Evolutionary conservation across 2,888 invertebrate genomes (phyloP).

Genomic region (Caenorhabditis macrosperma): DNA sequence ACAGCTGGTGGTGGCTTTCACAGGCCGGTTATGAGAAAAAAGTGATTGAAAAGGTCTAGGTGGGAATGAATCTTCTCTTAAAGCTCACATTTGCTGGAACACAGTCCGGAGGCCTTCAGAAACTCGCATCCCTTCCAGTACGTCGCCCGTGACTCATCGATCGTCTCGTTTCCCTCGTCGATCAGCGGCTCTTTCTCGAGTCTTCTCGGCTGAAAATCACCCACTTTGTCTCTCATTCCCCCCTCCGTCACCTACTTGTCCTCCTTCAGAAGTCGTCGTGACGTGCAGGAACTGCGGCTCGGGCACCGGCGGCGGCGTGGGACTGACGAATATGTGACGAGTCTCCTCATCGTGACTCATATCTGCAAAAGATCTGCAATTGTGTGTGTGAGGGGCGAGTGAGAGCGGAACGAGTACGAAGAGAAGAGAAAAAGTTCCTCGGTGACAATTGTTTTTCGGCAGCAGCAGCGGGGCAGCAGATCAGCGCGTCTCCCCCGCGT

Average conservation of each 20-base stretch:
- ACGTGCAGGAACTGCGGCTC: neutral
- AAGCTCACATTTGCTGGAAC: slow-evolving; percentile 54
- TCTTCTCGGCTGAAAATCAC: slow-evolving; percentile 21
- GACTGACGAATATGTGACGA: slow-evolving; percentile 34
- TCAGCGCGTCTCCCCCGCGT: neutral
- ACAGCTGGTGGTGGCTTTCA: too few relatives aligned
- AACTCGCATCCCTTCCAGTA: slow-evolving; percentile 60
- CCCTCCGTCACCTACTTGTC: too few relatives aligned
- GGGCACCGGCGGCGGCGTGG: slow-evolving; percentile 4
- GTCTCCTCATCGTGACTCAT: slow-evolving; percentile 34
- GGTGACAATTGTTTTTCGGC: slow-evolving; percentile 10
- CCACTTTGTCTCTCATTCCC: neutral
- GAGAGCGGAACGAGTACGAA: neutral
- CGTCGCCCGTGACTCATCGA: slow-evolving; percentile 33
- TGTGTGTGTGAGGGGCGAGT: neutral
- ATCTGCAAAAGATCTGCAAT: slow-evolving; percentile 14
- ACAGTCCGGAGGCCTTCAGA: slow-evolving; percentile 46
- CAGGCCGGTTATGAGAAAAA: neutral
- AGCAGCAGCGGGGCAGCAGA: too few relatives aligned
- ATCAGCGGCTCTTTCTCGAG: slow-evolving; percentile 57
- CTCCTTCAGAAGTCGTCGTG: neutral
- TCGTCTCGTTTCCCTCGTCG: slow-evolving; percentile 26
- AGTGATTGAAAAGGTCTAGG: slow-evolving; percentile 20
- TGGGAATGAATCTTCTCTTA: neutral
- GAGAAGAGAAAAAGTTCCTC: slow-evolving; percentile 1